A percentile compares a stretch with the other conserved stretches of the same genome.
Conservation (phyloP, 2,888 invertebrate genomes). For the Gortyna flavago region DNA sequence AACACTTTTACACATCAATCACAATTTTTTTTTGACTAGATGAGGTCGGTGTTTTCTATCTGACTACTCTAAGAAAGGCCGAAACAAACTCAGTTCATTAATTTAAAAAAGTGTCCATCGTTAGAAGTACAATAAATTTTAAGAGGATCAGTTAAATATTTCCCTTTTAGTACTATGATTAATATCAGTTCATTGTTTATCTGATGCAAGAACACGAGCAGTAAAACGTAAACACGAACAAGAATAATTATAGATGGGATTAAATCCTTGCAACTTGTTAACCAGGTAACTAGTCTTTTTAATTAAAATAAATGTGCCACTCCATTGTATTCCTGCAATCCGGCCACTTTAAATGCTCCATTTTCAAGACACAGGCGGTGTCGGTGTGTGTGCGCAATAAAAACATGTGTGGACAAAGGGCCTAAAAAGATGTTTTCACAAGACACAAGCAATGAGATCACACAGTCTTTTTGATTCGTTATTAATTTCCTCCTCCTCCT, state of each 20-base stretch:
- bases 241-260: not conserved
- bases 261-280: not conserved
- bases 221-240: not conserved
- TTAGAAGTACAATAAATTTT: not conserved
- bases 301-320: constrained; percentile 7
- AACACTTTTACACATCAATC: too few species aligned
- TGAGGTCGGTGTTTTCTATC: too few species aligned
- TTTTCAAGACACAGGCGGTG: not conserved
- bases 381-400: too few species aligned
- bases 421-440: too few species aligned
- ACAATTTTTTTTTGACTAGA: too few species aligned
- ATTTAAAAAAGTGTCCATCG: not conserved
- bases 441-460: too few species aligned
- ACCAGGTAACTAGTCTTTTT: not conserved
- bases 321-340: not conserved
- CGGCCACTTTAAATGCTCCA: not conserved
- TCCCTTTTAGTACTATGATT: not conserved
- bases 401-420: too few species aligned
- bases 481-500: too few species aligned
- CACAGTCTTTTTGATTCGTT: too few species aligned
- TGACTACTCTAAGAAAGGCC: too few species aligned
- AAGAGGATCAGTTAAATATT: not conserved
- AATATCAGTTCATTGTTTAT: not conserved
- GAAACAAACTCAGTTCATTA: too few species aligned
- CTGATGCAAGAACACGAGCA: not conserved